Evolutionary conservation across 2,888 invertebrate genomes (phyloP), one percentile per base, ranked within the genome.

Genomic region (Calephelis perditalis): DNA sequence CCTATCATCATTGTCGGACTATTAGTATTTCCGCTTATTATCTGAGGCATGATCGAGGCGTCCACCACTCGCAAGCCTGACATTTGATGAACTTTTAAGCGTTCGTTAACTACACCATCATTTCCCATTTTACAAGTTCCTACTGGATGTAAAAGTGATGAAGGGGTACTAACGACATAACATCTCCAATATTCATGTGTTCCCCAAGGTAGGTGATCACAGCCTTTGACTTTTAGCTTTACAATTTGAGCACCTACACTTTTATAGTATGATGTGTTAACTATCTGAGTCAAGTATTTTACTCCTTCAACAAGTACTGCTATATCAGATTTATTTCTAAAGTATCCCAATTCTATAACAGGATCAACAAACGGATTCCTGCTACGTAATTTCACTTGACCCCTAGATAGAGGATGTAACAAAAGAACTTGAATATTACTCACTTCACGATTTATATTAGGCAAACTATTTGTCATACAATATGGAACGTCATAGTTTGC

Each of bases 151-250:
- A 92, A 91, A 59, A 94, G 81, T 8, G 93, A 92, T 40, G 89
- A 81, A 0, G 92, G 91, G 15, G 92, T 79, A 64, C 91, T 91
- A 47, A 89, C 84, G 0, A 91, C 86, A 70, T 92, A 91, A 71
- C 95, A 95, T 54, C 84, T 84, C 92, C 94, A 94, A 70, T 94
- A 95, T 0, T 79, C 79, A 73, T 94, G 92, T 0, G 91, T 84
- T 26, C 85, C 92, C 72, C 91, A 92, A 1, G 70, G 65, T 5
- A 84, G 70, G 1, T 81, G 71, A 7, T 84, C 81, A 71, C 95
- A 94, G 0, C 87, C 91, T 0, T 90, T 86, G 1, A 94, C 84
- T 5, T 76, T 69, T 45, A 82, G 58, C 58, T 70, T 73, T 0
- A 74, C 74, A 7, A 86, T 56, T 47, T 69, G 69, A 3, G 78